Base-by-base conservation (phyloP, 2,888 invertebrate species). In the Plebejus melissa region DNA sequence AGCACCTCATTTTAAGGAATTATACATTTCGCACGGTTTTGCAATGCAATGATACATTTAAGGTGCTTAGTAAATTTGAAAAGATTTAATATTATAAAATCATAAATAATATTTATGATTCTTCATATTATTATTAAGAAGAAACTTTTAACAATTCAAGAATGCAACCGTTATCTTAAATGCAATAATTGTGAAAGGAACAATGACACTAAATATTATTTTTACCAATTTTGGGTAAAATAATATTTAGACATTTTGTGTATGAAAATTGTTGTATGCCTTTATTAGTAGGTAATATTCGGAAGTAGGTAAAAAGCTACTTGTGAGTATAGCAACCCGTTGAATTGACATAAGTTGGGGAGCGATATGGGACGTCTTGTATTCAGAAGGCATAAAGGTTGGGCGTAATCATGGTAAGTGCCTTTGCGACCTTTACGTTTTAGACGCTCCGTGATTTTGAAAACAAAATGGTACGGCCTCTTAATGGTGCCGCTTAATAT, bases 401-500 rank as follows among this genome's bases (percentile, higher is more conserved):
- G 32, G 32, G 65, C 65, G 65, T 65, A 65, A 65, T 65, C 65
- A 65, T 65, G 32, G 32, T 65, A 65, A 65, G 65, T 65, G 65
- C 28, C 60, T 28, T 60, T 28, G 11, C 7, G 28, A 32, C 28
- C 60, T 28, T 60, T 28, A 28, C 7, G 28, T 22, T 65, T 65
- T 28, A 65, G 65, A 65, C 32, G 65, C 65, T 36, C 32, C 65
- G 32, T 65, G 65, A 32, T 65, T 65, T 65, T 65, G 13, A 65
- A 13, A 32, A 65, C 65, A 65, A 65, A 28, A 60, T 28, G 22
- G 11, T 60, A 54, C 50, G 50, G 16, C 54, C 54, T 1, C 58
- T 58, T 22, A 58, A 22, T n/a, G 57, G n/a, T 58, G 57, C 57
- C 57, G 13, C 50, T 54, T 54, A 54, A 54, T 54, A 4, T 16